Evolutionary conservation across 2,113 vertebrate genomes (phyloP).

Genomic region (Sinosuthora webbiana): DNA sequence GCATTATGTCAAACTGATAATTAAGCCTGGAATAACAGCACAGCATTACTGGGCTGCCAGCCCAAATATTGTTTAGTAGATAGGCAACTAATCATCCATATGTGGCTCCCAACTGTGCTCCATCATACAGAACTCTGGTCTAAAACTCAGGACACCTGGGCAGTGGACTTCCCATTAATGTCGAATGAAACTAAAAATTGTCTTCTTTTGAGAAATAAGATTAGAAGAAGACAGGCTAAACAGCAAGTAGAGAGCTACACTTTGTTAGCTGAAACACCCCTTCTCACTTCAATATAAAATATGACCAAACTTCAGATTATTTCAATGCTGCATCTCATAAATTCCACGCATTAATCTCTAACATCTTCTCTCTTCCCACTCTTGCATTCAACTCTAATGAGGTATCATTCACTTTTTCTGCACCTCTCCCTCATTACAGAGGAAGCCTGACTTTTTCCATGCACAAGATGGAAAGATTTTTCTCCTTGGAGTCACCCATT

Average conservation of each 20-base stretch:
- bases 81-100: background rate
- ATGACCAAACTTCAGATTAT: background rate
- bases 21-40: background rate
- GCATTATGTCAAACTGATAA: background rate
- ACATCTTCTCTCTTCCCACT: background rate
- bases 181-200: background rate
- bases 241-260: background rate
- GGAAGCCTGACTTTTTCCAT: background rate
- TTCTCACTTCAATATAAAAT: background rate
- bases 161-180: background rate
- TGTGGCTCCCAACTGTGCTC: background rate
- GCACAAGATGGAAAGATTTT: background rate
- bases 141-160: background rate
- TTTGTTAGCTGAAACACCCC: background rate
- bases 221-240: background rate
- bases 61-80: background rate
- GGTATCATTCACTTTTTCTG: background rate
- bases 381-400: rapidly evolving
- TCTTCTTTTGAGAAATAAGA: background rate
- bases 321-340: background rate
- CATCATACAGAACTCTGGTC: background rate
- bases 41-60: background rate
- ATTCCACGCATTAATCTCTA: background rate
- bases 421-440: background rate
- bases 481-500: background rate